Conservation (phyloP, 2,888 invertebrate species). For the Eutolmus rufibarbis region DNA sequence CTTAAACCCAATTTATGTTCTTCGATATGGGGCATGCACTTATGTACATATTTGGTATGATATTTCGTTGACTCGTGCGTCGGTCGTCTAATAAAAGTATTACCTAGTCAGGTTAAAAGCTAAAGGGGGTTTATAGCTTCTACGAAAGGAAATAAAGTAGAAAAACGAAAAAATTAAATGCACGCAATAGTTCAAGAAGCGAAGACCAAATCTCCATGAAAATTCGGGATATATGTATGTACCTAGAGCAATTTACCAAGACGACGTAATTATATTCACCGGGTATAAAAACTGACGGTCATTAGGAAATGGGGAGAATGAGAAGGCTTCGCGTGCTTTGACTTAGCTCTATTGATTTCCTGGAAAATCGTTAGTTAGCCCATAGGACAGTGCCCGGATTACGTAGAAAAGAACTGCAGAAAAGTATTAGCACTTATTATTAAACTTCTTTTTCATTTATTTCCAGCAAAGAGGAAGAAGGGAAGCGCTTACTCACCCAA, state of each 20-base stretch:
- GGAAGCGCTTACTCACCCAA: conserved; percentile 69
- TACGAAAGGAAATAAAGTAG: background rate
- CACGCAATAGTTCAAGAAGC: conserved; percentile 9
- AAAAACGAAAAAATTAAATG: background rate
- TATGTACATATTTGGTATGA: background rate
- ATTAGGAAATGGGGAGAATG: background rate
- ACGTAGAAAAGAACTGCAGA: background rate
- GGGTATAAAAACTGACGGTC: background rate
- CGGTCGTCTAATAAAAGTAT: background rate
- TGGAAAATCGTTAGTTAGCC: background rate
- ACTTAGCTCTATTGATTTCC: background rate
- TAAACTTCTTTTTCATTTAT: background rate
- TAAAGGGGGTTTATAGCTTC: background rate
- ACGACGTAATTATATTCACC: background rate
- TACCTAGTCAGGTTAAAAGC: background rate
- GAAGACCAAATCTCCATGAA: background rate
- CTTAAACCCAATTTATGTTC: background rate
- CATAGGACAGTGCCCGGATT: background rate
- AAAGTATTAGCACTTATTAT: background rate
- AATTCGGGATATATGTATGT: background rate
- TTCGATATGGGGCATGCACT: background rate
- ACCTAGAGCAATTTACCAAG: background rate
- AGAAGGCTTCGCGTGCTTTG: background rate
- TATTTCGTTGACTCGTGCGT: background rate
- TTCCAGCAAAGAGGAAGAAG: conserved; percentile 74